phyloP scores from a whole-genome alignment of 2,888 invertebrate genomes.

The Smittia sp. region DNA sequence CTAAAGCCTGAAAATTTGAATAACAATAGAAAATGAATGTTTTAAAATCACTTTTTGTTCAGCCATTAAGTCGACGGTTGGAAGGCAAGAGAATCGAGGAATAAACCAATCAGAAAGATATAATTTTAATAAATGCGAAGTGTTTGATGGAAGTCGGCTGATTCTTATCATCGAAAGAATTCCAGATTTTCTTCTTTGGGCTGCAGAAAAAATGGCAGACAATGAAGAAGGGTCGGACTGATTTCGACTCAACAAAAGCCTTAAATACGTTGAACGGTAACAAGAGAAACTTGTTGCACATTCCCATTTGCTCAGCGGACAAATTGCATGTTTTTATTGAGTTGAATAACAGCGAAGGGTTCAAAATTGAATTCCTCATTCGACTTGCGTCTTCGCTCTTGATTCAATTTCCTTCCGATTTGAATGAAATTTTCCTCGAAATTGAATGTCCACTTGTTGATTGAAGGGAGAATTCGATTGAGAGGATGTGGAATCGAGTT shows the following conservation, averaged over 20 bases:
- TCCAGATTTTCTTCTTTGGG: neutral
- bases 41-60: constrained; percentile 29
- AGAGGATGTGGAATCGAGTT: neutral
- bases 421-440: no score
- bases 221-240: neutral
- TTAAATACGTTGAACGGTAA: neutral
- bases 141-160: constrained; percentile 33
- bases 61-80: constrained; percentile 11
- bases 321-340: constrained; percentile 39
- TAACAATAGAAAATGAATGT: constrained; percentile 42
- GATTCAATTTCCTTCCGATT: constrained; percentile 9
- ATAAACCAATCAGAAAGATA: constrained; percentile 40
- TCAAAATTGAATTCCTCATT: constrained; percentile 30
- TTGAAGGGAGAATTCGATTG: neutral
- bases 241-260: neutral
- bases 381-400: neutral
- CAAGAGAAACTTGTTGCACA: constrained; percentile 15
- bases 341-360: constrained; percentile 16
- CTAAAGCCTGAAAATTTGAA: constrained; percentile 41
- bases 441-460: constrained; percentile 38
- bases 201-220: constrained; percentile 1
- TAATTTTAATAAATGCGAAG: constrained; percentile 36
- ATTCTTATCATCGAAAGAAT: constrained; percentile 4
- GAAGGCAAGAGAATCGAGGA: constrained; percentile 18
- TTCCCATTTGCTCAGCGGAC: neutral